A percentile compares a stretch with the other conserved stretches of the same genome.
phyloP scores from a whole-genome alignment of 2,888 invertebrate genomes.

The Subacronicta megacephala region DNA sequence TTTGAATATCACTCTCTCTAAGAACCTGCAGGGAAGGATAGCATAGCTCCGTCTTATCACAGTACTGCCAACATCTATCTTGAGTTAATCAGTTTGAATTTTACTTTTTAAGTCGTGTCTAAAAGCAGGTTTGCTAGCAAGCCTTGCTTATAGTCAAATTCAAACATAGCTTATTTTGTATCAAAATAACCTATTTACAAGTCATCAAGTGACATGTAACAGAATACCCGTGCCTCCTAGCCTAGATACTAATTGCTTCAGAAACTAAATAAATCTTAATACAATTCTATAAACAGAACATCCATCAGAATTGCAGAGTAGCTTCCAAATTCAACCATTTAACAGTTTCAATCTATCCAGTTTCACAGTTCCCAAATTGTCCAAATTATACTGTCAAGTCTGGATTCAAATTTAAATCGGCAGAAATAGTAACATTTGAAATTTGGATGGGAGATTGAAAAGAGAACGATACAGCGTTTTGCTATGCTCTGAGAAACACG shows the following conservation, averaged over 20 bases:
- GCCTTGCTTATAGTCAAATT: too few species aligned
- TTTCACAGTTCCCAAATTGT: slow-evolving; percentile 4
- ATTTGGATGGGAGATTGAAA: slow-evolving; percentile 52
- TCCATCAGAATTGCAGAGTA: slow-evolving; percentile 4
- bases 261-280: neutral
- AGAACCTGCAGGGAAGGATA: too few species aligned
- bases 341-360: slow-evolving; percentile 4
- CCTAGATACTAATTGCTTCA: neutral
- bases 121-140: too few species aligned
- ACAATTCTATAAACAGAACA: slow-evolving; percentile 5
- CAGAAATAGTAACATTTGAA: slow-evolving; percentile 50
- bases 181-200: too few species aligned
- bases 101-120: too few species aligned
- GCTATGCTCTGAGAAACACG: slow-evolving; percentile 55
- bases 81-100: too few species aligned
- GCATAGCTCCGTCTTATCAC: too few species aligned
- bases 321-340: slow-evolving; percentile 10
- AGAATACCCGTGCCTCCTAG: too few species aligned
- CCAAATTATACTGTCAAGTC: slow-evolving; percentile 27
- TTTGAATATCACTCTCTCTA: too few species aligned
- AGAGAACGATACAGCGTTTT: slow-evolving; percentile 54
- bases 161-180: too few species aligned
- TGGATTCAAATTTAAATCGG: slow-evolving; percentile 29
- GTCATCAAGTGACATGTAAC: too few species aligned
- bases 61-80: too few species aligned